These are phyloP conservation scores for Pristionchus pacificus DNA, from an alignment of 1,140 invertebrate genomes.

Conservation along the genomic window DNA sequence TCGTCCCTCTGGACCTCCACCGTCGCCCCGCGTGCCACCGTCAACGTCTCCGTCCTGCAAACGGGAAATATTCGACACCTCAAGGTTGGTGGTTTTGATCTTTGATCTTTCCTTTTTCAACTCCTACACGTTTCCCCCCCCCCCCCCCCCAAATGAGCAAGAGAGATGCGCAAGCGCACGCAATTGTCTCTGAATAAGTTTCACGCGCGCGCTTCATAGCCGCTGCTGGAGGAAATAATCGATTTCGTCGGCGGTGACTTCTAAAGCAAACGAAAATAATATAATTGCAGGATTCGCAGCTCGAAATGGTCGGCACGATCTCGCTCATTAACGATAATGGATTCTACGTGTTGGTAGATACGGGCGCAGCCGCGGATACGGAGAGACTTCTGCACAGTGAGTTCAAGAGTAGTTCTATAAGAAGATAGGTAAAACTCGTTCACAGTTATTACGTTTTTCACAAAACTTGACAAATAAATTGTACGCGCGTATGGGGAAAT, in stretches of 20 bases:
- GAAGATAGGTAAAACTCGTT: no score
- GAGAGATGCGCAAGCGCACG: no score
- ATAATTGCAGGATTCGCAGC: constrained; percentile 40
- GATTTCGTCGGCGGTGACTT: no score
- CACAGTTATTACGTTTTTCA: no score
- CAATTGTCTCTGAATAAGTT: constrained; percentile 5
- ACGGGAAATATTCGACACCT: constrained; percentile 39
- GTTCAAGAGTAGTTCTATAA: constrained; percentile 10
- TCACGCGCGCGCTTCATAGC: background rate
- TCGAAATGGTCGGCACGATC: constrained; percentile 43
- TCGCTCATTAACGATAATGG: constrained; percentile 48
- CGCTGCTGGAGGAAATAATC: no score
- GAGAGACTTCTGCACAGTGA: constrained; percentile 41
- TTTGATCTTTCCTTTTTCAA: background rate
- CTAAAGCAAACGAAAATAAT: background rate
- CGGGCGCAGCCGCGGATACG: constrained; percentile 43
- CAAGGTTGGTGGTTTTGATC: constrained; percentile 33
- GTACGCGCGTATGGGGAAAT: no score
- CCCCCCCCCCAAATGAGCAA: no score
- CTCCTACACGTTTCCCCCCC: background rate
- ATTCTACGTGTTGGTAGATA: constrained; percentile 44
- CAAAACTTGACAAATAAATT: no score
- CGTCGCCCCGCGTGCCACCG: constrained; percentile 29
- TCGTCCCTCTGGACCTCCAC: constrained; percentile 44
- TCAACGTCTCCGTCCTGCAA: constrained; percentile 47